Base-by-base conservation (phyloP, 1,140 invertebrate species). In the Tetranychus urticae region DNA sequence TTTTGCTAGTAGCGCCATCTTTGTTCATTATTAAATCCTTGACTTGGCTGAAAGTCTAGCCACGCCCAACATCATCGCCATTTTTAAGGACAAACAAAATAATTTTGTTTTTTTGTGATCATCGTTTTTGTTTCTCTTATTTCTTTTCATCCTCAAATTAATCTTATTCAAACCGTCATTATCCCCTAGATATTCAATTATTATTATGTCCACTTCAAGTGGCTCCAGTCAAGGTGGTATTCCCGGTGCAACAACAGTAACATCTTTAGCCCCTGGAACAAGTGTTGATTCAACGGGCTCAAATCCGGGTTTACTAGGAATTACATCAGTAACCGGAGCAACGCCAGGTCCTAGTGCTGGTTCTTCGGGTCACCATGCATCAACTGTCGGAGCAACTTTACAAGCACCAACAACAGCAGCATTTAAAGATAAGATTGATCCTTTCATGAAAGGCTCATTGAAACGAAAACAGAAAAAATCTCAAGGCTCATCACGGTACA, bases 381-480 rank as follows among this genome's bases (percentile, higher is more conserved):
- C 48, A n/a, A 33, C n/a, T 14, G 14, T 33, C 6, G 55, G 55
- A 35, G 8, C 55, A 14, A 56, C 55, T 6, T 23, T 56, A 13
- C 6, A 52, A n/a, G 6, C 5, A 10, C 39, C 39, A 5, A 52
- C 50, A 52, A 34, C 33, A 3, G 39, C 63, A 39, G 57, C 61
- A 48, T 87, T 91, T 80, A 86, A 89, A 74, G 87, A 91, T 79
- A 83, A 86, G 74, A 89, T 91, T 79, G 87, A 91, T 78, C 87
- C 87, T 67, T 90, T 89, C 74, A 84, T 85, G 65, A 89, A 89
- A 78, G 79, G 86, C 69, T 88, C 86, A 66, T 74, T 88, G 65
- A 90, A 90, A 77, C 88, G 89, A 78, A 89, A 89, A 73, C 84
- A 85, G 66, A 89, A 88, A 76, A 88, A 86, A 74, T 87, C 85